Evolutionary conservation across 2,113 vertebrate species (phyloP), one percentile per base, ranked within the genome.

Genomic region (Hippocampus comes): DNA sequence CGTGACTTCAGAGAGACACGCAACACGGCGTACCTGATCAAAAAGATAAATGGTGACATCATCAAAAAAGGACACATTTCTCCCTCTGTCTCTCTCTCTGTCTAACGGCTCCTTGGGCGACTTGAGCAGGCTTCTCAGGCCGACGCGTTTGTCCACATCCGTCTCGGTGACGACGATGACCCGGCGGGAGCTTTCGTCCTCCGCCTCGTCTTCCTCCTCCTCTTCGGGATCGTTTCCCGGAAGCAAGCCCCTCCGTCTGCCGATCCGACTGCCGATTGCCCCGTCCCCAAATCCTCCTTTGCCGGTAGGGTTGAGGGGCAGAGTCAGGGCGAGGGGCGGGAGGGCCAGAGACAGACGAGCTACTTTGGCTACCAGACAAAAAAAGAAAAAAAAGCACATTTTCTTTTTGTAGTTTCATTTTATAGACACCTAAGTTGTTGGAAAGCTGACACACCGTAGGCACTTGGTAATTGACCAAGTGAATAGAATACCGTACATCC

Each of bases 1-100:
- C 15, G 7, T 3, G 46, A 51, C 70, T 1, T 34, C 0, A 34
- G 12, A 0, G n/a, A 65, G 38, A 18, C 67, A 20, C 0, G 7
- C 41, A 12, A 81, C 61, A 60, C 23, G 12, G 80, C 67, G 64
- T 81, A 95, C 95, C 95, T 96, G 95, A 91, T 96, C 95, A 87
- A 96, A 96, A 65, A 95, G 93, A 90, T 95, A 96, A 83, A 96
- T 92, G 12, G 95, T 96, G 91, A 96, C 94, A 90, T 97, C 95
- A 89, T 95, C 95, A 88, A 90, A 91, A 82, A 94, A 94, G 70
- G 91, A 92, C 87, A 97, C 95, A 68, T 95, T 97, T 87, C 90
- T 92, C 86, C 90, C 95, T 89, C 92, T 93, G 90, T 96, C 95
- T 82, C 86, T 93, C 70, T 93, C 94, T 72, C 90, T 87, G 73